Evolutionary conservation across 2,888 invertebrate species (phyloP).

Genomic region (Acleris sparsana): DNA sequence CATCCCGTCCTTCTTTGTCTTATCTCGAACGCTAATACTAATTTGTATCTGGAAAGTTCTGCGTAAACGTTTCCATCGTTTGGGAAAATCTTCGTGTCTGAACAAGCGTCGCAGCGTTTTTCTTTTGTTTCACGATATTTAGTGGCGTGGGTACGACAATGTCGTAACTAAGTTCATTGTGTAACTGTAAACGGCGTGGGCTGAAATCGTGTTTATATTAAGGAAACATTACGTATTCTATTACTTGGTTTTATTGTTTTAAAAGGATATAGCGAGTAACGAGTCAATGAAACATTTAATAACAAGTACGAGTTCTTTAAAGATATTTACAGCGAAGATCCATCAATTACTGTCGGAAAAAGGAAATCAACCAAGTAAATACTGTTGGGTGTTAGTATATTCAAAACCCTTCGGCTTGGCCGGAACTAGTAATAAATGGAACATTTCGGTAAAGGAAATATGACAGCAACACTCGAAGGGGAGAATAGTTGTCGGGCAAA

Average conservation of each 20-base stretch:
- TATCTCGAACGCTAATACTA: constrained; percentile 67
- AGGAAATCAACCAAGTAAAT: no score
- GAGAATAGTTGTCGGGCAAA: constrained; percentile 4
- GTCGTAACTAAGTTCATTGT: no score
- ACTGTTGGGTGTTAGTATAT: neutral
- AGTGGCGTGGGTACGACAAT: no score
- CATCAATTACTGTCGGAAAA: no score
- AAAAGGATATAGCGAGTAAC: no score
- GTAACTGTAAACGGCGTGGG: no score
- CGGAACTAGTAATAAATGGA: constrained; percentile 19
- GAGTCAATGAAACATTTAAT: no score
- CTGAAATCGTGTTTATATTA: no score
- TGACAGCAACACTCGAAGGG: constrained; percentile 9
- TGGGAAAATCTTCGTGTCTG: constrained; percentile 18
- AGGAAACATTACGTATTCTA: no score
- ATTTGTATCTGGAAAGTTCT: constrained; percentile 64
- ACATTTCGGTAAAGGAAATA: constrained; percentile 10
- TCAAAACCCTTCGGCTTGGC: neutral
- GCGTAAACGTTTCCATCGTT: constrained; percentile 52
- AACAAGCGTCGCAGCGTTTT: neutral
- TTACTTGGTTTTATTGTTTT: no score
- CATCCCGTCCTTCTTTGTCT: constrained; percentile 58
- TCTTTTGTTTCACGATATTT: neutral
- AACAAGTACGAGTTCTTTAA: no score
- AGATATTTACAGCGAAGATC: no score